Conservation (phyloP, 1,140 invertebrate species). For the Pantala flavescens region DNA sequence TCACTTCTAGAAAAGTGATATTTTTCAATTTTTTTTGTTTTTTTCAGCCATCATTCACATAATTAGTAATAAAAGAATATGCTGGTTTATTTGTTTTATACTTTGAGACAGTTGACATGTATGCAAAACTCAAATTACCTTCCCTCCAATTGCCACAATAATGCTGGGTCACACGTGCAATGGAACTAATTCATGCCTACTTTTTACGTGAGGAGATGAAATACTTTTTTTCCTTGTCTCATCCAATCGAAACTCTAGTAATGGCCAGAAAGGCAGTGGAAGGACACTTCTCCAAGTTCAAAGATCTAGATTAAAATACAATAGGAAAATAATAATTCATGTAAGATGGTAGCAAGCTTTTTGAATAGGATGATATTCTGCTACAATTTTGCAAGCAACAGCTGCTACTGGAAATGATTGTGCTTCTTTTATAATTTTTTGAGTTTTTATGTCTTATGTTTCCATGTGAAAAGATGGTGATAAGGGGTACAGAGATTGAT, state of each 20-base stretch:
- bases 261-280: conserved; percentile 11
- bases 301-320: neutral
- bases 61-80: conserved; percentile 12
- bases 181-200: conserved; percentile 1
- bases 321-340: conserved; percentile 15
- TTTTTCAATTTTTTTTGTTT: neutral
- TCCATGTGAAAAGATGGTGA: conserved; percentile 8
- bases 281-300: conserved; percentile 15
- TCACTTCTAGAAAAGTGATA: conserved; percentile 13
- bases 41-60: neutral
- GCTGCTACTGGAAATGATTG: conserved; percentile 6
- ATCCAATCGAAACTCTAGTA: neutral
- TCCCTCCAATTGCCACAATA: conserved; percentile 10
- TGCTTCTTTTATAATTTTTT: conserved; percentile 12
- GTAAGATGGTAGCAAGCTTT: conserved; percentile 4
- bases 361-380: conserved; percentile 6
- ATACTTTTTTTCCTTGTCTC: neutral
- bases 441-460: neutral
- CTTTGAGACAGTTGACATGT: neutral
- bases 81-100: neutral
- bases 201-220: neutral
- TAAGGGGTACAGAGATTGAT: neutral
- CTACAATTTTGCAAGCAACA: conserved; percentile 1
- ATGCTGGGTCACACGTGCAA: conserved; percentile 10
- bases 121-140: conserved; percentile 11